Evolutionary conservation across 2,888 invertebrate species (phyloP), one percentile per base, ranked within the genome.

Genomic region (Augiades crinisus): DNA sequence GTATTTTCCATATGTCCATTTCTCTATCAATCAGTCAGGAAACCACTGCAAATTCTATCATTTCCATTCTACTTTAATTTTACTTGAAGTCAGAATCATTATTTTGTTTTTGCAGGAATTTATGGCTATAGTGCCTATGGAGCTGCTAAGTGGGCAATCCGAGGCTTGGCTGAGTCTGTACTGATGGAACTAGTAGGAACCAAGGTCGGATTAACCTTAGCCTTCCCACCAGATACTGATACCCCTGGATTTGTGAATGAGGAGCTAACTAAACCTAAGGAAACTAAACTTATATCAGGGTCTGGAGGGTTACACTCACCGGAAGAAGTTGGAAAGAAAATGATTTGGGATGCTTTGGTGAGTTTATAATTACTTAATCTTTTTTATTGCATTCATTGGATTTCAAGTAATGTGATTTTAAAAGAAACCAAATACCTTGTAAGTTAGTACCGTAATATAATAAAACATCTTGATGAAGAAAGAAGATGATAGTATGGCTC

Each of bases 211-310:
- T 93, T 99, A 0, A 98, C 98, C 1, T 72, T 99, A 13, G 93
- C 95, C 1, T 92, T 96, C 64, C 99, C 99, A 2, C 96, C 99
- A 0, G 99, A 99, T 72, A 99, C 99, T 0, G 97, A 99, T 68
- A 99, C 99, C 0, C 99, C 99, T 8, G 99, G 99, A 10, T 97
- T 96, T 78, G 94, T 93, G 55, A 91, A 92, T 60, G 99, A 99
- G 81, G 94, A 97, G 66, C 91, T 93, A 56, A 92, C 93, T 0
- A 99, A 98, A 82, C 97, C 98, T 0, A 86, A 92, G 51, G 98
- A 96, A 90, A 98, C 98, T 0, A 93, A 93, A 75, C 84, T 96
- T 0, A 97, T 99, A 65, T 96, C 96, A 7, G 93, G 95, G 47
- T 83, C 94, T 33, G 95, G 93, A 12, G 96, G 96, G 0, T 81